Conservation (phyloP, 2,888 invertebrate genomes). For the Drosophila anceps region DNA sequence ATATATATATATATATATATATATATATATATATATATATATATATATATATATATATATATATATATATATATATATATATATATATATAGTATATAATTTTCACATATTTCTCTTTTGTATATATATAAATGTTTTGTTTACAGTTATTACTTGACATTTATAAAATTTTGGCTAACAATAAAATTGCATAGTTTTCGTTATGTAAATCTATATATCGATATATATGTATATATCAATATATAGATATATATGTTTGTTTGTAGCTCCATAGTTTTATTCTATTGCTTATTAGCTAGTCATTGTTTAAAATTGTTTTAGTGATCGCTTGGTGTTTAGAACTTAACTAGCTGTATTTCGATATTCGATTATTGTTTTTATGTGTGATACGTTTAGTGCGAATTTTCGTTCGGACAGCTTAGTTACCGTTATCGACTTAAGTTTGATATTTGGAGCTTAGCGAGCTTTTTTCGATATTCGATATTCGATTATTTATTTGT, state of each 20-base stretch:
- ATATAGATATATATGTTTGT: slow-evolving; percentile 21
- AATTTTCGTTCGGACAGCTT: slow-evolving; percentile 69
- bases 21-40: slow-evolving; percentile 47
- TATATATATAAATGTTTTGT: slow-evolving; percentile 66
- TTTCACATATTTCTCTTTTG: slow-evolving; percentile 36
- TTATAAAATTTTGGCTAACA: slow-evolving; percentile 82
- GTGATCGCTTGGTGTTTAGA: slow-evolving; percentile 43
- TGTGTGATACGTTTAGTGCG: slow-evolving; percentile 76
- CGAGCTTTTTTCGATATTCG: slow-evolving; percentile 63
- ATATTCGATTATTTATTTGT: slow-evolving; percentile 69
- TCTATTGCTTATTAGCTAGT: slow-evolving; percentile 47
- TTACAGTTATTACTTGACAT: slow-evolving; percentile 72
- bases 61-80: slow-evolving; percentile 38
- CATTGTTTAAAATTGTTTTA: slow-evolving; percentile 55
- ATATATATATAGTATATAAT: slow-evolving; percentile 10
- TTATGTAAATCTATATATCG: slow-evolving; percentile 44
- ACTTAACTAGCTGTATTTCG: slow-evolving; percentile 59
- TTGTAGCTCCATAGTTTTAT: slow-evolving; percentile 43
- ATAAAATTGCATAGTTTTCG: slow-evolving; percentile 77
- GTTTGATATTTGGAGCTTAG: slow-evolving; percentile 3
- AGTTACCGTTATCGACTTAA: slow-evolving; percentile 1
- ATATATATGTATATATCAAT: slow-evolving; percentile 6
- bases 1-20: slow-evolving; percentile 32
- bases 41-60: slow-evolving; percentile 52
- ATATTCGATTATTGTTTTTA: slow-evolving; percentile 70